These are phyloP conservation scores for Phainopepla nitens DNA, from an alignment of 2,113 vertebrate genomes.

Conservation along the genomic window DNA sequence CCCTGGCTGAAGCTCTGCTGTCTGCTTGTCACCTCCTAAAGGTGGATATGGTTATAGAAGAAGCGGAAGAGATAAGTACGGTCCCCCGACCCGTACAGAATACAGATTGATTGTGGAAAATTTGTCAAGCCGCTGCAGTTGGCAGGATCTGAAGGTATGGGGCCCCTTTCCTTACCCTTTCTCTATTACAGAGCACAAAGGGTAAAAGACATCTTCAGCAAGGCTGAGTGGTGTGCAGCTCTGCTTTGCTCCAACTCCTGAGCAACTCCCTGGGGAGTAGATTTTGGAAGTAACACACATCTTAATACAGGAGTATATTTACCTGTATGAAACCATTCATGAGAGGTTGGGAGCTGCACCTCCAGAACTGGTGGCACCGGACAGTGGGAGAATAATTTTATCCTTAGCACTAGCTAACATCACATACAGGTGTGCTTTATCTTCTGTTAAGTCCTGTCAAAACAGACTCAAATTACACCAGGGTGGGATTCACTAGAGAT, in stretches of 20 bases:
- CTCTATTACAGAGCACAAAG: slow-evolving; percentile 1
- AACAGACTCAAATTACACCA: background rate
- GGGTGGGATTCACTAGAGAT: background rate
- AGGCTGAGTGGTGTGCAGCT: background rate
- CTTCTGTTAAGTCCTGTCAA: background rate
- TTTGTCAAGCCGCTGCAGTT: slow-evolving; percentile 96
- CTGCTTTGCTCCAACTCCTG: background rate
- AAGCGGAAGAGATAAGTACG: slow-evolving; percentile 92
- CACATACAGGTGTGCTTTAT: background rate
- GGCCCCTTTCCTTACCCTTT: slow-evolving; percentile 39
- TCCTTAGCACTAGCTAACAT: background rate
- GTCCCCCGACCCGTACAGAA: slow-evolving; percentile 93
- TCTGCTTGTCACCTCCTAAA: slow-evolving; percentile 85
- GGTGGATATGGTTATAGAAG: slow-evolving; percentile 93
- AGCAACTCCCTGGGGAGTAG: background rate
- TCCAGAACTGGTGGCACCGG: background rate
- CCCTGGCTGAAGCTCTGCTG: slow-evolving; percentile 70
- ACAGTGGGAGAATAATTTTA: background rate
- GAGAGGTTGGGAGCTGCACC: background rate
- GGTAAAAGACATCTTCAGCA: background rate
- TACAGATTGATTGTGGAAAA: slow-evolving; percentile 98
- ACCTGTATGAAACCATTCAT: background rate
- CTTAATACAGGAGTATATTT: rapidly evolving
- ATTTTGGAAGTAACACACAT: background rate
- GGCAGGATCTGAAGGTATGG: slow-evolving; percentile 96